Conservation (phyloP, 2,113 vertebrate species). For the Climacteris rufus region DNA sequence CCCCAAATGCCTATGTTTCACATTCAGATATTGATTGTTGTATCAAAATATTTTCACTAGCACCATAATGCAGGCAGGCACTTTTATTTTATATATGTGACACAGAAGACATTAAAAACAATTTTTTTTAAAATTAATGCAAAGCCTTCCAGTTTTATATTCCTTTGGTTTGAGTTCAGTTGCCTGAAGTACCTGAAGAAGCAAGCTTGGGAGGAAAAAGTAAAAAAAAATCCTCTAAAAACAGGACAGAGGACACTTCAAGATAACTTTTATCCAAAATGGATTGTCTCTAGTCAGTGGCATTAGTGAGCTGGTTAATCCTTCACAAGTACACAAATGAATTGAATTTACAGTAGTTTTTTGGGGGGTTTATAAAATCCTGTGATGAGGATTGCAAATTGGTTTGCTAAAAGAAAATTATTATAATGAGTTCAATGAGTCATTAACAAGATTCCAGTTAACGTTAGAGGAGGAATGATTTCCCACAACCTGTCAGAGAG, state of each 20-base stretch:
- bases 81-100: background rate
- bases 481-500: background rate
- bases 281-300: background rate
- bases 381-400: background rate
- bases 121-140: background rate
- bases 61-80: background rate
- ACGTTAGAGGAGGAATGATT: background rate
- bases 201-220: background rate
- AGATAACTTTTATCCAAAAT: background rate
- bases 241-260: accelerated
- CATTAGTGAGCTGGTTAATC: background rate
- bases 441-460: background rate
- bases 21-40: background rate
- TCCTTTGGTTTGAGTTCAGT: background rate
- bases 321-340: background rate
- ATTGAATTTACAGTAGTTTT: background rate
- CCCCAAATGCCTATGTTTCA: accelerated
- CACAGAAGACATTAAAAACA: background rate
- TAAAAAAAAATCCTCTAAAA: background rate
- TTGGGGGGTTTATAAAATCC: background rate
- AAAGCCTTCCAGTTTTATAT: background rate
- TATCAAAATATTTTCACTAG: background rate
- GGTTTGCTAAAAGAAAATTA: background rate
- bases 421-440: background rate
- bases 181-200: background rate